A percentile compares a stretch with the other conserved stretches of the same genome.
phyloP scores from a whole-genome alignment of 2,888 invertebrate species.

The Temnothorax ravouxi region DNA sequence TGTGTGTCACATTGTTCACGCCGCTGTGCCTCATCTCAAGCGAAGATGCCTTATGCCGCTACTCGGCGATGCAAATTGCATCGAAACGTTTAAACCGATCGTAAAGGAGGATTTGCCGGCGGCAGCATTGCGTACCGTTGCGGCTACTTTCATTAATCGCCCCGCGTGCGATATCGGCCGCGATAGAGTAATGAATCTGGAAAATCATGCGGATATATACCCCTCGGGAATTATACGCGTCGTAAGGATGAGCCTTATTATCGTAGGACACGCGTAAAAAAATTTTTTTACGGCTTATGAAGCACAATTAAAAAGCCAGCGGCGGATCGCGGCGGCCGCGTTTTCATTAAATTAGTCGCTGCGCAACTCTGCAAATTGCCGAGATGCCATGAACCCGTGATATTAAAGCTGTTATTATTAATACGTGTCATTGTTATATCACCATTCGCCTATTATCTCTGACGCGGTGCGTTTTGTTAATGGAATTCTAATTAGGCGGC shows the following conservation, averaged over 20 bases:
- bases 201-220: slow-evolving; percentile 16
- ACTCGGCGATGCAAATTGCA: slow-evolving; percentile 33
- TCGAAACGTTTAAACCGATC: slow-evolving; percentile 38
- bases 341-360: slow-evolving; percentile 64
- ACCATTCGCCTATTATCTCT: slow-evolving; percentile 19
- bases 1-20: neutral
- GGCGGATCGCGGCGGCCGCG: slow-evolving; percentile 30
- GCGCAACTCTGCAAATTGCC: slow-evolving; percentile 55
- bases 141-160: slow-evolving; percentile 27
- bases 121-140: neutral
- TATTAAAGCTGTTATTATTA: slow-evolving; percentile 50
- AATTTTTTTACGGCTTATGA: slow-evolving; percentile 56
- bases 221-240: slow-evolving; percentile 8
- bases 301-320: slow-evolving; percentile 62
- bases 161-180: slow-evolving; percentile 23
- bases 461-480: slow-evolving; percentile 32
- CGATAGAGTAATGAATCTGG: slow-evolving; percentile 31
- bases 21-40: slow-evolving; percentile 11
- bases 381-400: slow-evolving; percentile 41
- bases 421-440: slow-evolving; percentile 58
- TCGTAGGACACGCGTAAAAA: slow-evolving; percentile 16
- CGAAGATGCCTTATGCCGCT: neutral
- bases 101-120: slow-evolving; percentile 43
- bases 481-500: slow-evolving; percentile 43
- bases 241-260: neutral